These are phyloP conservation scores for Achlya flavicornis DNA, from an alignment of 2,888 invertebrate genomes.

Conservation along the genomic window DNA sequence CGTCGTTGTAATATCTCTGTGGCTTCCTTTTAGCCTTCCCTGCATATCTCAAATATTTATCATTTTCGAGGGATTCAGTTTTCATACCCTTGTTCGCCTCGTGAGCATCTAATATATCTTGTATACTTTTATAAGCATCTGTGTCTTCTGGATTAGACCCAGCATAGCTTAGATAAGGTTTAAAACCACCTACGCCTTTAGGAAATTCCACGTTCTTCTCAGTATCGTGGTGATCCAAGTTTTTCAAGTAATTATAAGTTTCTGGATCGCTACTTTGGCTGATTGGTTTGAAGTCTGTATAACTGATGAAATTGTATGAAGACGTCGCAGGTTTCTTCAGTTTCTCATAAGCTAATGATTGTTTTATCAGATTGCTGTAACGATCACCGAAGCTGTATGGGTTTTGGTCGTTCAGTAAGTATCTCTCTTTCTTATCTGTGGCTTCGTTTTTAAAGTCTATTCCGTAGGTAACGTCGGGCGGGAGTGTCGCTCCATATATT, in stretches of 20 bases:
- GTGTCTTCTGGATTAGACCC: slow-evolving; percentile 48
- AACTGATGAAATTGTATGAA: slow-evolving; percentile 57
- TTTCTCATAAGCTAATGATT: slow-evolving; percentile 25
- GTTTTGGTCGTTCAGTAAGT: slow-evolving; percentile 41
- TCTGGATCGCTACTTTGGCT: slow-evolving; percentile 65
- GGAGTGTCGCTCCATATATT: slow-evolving; percentile 62
- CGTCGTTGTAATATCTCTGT: slow-evolving; percentile 32
- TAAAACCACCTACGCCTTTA: slow-evolving; percentile 44
- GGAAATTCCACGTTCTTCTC: slow-evolving; percentile 47
- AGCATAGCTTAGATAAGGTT: slow-evolving; percentile 42
- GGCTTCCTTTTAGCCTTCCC: slow-evolving; percentile 50
- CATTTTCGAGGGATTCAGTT: background rate
- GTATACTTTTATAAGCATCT: slow-evolving; percentile 64
- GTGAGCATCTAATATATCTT: slow-evolving; percentile 71
- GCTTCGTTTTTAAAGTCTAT: slow-evolving; percentile 45
- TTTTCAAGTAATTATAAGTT: slow-evolving; percentile 67
- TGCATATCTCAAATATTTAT: background rate
- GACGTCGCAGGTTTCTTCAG: slow-evolving; percentile 47
- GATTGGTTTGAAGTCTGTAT: slow-evolving; percentile 63
- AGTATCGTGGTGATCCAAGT: slow-evolving; percentile 55
- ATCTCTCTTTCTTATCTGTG: slow-evolving; percentile 60
- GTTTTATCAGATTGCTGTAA: slow-evolving; percentile 48
- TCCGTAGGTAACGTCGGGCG: slow-evolving; percentile 45
- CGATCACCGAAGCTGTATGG: slow-evolving; percentile 41
- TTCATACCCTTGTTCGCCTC: slow-evolving; percentile 54